Base-by-base conservation (phyloP, 30 jellyfish, hydroid and myxozoan genomes). In the Aurelia sp. region DNA sequence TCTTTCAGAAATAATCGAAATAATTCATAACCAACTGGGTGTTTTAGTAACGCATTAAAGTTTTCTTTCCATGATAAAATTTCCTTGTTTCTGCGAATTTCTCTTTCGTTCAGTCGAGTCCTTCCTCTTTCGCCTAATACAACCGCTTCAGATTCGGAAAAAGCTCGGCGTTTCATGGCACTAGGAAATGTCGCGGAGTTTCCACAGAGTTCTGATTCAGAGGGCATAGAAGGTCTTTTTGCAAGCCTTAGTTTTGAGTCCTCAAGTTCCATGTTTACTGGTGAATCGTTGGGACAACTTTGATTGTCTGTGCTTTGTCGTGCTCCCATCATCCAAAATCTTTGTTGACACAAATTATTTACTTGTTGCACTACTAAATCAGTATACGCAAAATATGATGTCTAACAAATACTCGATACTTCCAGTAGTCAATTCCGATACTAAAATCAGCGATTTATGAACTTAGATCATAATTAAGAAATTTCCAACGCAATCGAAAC, bases 121-220 rank as follows among this genome's bases (percentile, higher is more conserved):
- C 84, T 60, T 24, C 33, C 67, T 13, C 82, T 24, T 8, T 84
- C 93, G 22, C 85, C 85, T 30, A 84, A 60, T 33, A 74, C 80
- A n/a, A 82, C 27, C 30, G 91, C 18, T n/a, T 82, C 92, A 9
- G 93, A 84, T 62, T 84, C 93, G 18, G 93, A 84, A 38, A 70
- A 84, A 16, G 93, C 93, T 47, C 93, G 6, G 33, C 24, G 69
- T 59, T 59, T 59, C 24, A 59, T n/a, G 27, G 78, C 18, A 21
- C 50, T 67, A 2, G 21, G 22, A 15, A 16, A 17, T 20, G 78
- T 16, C 19, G 53, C 19, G 15, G 22, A 16, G 21, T 16, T 67
- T 20, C 53, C 31, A 18, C 21, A 4, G 20, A 33, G 21, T 19
- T 72, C 82, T 33, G 81, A 13, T 5, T 73, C 85, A 3, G 85